A percentile compares a stretch with the other conserved stretches of the same genome.
These are phyloP conservation scores for Bathynomus jamesi DNA, from an alignment of 1,140 invertebrate genomes.

Conservation along the genomic window DNA sequence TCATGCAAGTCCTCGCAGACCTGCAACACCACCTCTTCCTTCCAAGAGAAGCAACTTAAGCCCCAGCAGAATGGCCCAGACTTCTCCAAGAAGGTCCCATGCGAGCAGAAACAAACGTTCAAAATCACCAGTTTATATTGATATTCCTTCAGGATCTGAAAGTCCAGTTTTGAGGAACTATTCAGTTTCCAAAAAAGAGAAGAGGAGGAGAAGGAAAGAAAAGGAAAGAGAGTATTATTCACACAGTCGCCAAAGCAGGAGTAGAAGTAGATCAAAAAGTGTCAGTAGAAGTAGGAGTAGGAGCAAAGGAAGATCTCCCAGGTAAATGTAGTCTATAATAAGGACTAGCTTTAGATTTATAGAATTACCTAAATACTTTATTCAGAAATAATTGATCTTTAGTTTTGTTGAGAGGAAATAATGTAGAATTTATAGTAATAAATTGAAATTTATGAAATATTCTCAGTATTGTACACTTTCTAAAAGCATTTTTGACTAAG, in stretches of 20 bases:
- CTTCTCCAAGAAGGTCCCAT: conserved; percentile 10
- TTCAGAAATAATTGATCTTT: too few relatives aligned
- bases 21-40: conserved; percentile 15
- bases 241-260: conserved; percentile 23
- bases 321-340: conserved; percentile 12
- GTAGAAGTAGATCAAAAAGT: conserved; percentile 23
- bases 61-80: too few relatives aligned
- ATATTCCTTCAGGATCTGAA: background rate
- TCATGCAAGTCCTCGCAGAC: background rate
- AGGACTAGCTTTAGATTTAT: too few relatives aligned
- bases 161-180: background rate
- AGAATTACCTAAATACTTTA: too few relatives aligned
- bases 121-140: conserved; percentile 8
- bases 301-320: conserved; percentile 25
- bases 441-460: too few relatives aligned
- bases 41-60: conserved; percentile 21
- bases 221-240: conserved; percentile 23
- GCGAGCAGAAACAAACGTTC: conserved; percentile 1
- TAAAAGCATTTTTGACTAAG: too few relatives aligned
- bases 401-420: too few relatives aligned
- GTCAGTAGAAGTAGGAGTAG: conserved; percentile 28
- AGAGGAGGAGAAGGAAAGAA: conserved; percentile 26
- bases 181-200: conserved; percentile 20
- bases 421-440: too few relatives aligned
- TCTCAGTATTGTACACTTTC: too few relatives aligned